A percentile compares a stretch with the other conserved stretches of the same genome.
Evolutionary conservation across 2,113 vertebrate genomes (phyloP).

Genomic region (Gulo gulo): DNA sequence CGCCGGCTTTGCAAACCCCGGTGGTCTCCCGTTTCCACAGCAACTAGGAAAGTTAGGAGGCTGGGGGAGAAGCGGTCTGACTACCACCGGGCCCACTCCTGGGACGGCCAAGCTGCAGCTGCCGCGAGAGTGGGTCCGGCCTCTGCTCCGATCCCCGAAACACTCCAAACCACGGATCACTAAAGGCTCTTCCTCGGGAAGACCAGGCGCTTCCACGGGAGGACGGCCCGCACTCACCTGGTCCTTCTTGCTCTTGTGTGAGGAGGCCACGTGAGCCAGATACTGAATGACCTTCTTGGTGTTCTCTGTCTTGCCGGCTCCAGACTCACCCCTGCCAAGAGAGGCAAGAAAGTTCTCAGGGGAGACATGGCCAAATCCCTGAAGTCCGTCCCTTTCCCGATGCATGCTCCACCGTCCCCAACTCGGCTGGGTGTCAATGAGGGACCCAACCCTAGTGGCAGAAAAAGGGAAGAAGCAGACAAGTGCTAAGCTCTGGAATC

Average conservation of each 20-base stretch:
- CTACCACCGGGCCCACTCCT: not conserved
- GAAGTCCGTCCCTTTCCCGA: not conserved
- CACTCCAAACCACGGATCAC: not conserved
- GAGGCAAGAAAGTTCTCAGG: slow-evolving; percentile 42
- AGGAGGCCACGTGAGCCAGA: slow-evolving; percentile 96
- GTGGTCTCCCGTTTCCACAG: not conserved
- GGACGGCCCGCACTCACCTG: slow-evolving; percentile 86
- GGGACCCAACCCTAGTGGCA: not conserved
- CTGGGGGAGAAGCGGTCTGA: not conserved
- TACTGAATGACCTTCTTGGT: slow-evolving; percentile 99
- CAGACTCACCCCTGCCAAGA: slow-evolving; percentile 94
- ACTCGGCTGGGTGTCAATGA: not conserved
- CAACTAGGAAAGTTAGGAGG: not conserved
- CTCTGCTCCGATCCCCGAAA: not conserved
- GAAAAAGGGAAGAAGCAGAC: not conserved
- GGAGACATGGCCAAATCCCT: not conserved
- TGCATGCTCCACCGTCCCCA: not conserved
- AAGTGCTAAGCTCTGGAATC: not conserved
- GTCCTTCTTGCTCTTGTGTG: slow-evolving; percentile 98
- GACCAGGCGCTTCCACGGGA: rapidly evolving
- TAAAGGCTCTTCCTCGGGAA: not conserved
- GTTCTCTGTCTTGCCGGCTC: slow-evolving; percentile 98
- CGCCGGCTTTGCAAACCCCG: not conserved
- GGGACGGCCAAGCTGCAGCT: not conserved
- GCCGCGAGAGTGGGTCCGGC: not conserved